Evolutionary conservation across 2,888 invertebrate genomes (phyloP).

Genomic region (Calliphora vomitoria): DNA sequence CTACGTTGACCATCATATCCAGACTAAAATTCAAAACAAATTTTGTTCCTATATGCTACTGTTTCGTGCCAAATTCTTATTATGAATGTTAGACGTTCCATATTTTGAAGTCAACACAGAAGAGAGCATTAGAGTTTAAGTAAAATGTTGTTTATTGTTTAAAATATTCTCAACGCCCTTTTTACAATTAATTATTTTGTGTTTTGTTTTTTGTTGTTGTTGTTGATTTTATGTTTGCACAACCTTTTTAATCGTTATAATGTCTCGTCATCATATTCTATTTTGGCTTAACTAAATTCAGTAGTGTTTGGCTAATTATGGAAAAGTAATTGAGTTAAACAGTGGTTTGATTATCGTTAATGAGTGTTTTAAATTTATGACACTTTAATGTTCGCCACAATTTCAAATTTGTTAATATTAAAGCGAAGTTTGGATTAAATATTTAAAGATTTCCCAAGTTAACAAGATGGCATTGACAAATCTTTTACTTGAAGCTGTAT

Average conservation of each 20-base stretch:
- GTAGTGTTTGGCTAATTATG: constrained; percentile 2
- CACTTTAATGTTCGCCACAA: not conserved
- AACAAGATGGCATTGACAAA: too few species aligned
- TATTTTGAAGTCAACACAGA: constrained; percentile 14
- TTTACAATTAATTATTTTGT: constrained; percentile 53
- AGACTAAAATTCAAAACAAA: constrained; percentile 46
- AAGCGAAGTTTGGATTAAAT: too few species aligned
- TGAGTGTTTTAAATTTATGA: not conserved
- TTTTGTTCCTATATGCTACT: not conserved
- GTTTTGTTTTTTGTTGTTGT: not conserved
- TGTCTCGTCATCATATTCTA: constrained; percentile 36
- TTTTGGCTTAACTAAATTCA: not conserved
- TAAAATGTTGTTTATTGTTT: constrained; percentile 32
- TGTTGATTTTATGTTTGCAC: constrained; percentile 23
- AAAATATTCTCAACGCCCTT: constrained; percentile 35
- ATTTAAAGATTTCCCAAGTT: too few species aligned
- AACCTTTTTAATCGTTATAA: constrained; percentile 35
- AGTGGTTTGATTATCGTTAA: not conserved
- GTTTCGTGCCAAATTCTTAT: constrained; percentile 31
- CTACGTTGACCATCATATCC: constrained; percentile 49
- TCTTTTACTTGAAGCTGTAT: too few species aligned
- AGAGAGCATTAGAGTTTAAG: constrained; percentile 24
- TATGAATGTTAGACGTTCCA: constrained; percentile 32
- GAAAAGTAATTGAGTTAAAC: not conserved
- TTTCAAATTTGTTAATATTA: too few species aligned